These are phyloP conservation scores for Linnaemya vulpina DNA, from an alignment of 2,888 invertebrate species.

Conservation along the genomic window DNA sequence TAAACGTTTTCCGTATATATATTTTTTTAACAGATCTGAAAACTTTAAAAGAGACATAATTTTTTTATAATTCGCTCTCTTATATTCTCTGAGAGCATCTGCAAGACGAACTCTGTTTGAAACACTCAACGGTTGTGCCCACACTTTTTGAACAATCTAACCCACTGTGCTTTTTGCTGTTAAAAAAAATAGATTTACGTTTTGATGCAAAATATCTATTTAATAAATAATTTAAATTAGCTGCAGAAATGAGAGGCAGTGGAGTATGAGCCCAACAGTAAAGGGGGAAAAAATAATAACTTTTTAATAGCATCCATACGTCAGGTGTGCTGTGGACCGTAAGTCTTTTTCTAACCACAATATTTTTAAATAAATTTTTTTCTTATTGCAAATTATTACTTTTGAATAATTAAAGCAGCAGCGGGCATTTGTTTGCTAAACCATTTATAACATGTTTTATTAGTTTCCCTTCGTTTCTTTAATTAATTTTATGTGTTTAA, in stretches of 20 bases:
- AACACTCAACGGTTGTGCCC: too few species aligned
- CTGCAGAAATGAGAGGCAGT: slow-evolving; percentile 35
- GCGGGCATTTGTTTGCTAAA: slow-evolving; percentile 6
- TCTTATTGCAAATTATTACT: slow-evolving; percentile 40
- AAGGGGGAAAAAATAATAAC: not conserved
- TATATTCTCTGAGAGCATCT: too few species aligned
- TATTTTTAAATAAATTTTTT: slow-evolving; percentile 18
- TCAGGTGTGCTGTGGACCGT: slow-evolving; percentile 46
- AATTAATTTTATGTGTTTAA: slow-evolving; percentile 18
- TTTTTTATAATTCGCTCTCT: too few species aligned
- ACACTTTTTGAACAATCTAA: not conserved
- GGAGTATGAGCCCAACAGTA: slow-evolving; percentile 6
- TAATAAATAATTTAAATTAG: slow-evolving; percentile 51
- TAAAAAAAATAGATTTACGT: not conserved
- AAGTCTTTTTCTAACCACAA: not conserved
- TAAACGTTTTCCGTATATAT: too few species aligned
- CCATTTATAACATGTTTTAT: slow-evolving; percentile 24
- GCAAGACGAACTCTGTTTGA: too few species aligned
- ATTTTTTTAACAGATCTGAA: too few species aligned
- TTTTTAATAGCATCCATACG: slow-evolving; percentile 22
- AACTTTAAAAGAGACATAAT: too few species aligned
- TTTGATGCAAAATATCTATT: slow-evolving; percentile 7
- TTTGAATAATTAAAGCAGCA: slow-evolving; percentile 41
- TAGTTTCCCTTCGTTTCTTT: slow-evolving; percentile 1
- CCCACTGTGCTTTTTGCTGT: not conserved